Evolutionary conservation across 2,113 vertebrate genomes (phyloP), one percentile per base, ranked within the genome.

Genomic region (Chloroceryle aenea): DNA sequence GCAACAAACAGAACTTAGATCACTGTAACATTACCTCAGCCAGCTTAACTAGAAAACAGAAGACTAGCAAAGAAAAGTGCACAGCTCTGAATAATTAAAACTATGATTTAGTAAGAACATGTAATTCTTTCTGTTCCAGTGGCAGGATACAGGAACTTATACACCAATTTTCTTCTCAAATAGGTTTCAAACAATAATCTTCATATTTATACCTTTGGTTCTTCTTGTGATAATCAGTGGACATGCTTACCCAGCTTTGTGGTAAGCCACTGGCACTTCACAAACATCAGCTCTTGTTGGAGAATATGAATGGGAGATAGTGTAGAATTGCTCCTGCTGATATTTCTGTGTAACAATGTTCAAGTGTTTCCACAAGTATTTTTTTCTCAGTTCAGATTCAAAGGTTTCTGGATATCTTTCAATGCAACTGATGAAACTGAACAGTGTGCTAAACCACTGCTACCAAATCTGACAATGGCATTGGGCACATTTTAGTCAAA

Each of bases 401-500:
- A 71, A 71, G 16, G 69, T 78, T 82, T 63, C n/a, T 58, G 15
- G 17, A 11, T 45, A n/a, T 18, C 6, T 75, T 27, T 78, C 27
- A 62, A 26, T 29, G 16, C 9, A n/a, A 17, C 4, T n/a, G n/a
- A 36, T 55, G 36, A 58, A 50, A n/a, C 5, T 59, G 10, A 84
- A 45, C 8, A 47, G 26, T 0, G 0, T 20, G 9, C 22, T 62
- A 58, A 75, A n/a, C 7, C 40, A 30, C 21, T 7, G 0, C 40
- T 75, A 20, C 26, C 20, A 47, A 42, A 89, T 63, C 5, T 4
- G 1, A 25, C 0, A 0, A n/a, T 26, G 3, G 13, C 13, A 21
- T 62, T 9, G 25, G 22, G 6, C 6, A 7, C 20, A 20, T 66
- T 74, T 66, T 43, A 66, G 53, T 13, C 12, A 32, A 68, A 87